Percentiles rank a stretch among this genome's conserved stretches.
These are phyloP conservation scores for Sarcophaga bullata DNA, from an alignment of 1,140 invertebrate genomes.

Conservation along the genomic window DNA sequence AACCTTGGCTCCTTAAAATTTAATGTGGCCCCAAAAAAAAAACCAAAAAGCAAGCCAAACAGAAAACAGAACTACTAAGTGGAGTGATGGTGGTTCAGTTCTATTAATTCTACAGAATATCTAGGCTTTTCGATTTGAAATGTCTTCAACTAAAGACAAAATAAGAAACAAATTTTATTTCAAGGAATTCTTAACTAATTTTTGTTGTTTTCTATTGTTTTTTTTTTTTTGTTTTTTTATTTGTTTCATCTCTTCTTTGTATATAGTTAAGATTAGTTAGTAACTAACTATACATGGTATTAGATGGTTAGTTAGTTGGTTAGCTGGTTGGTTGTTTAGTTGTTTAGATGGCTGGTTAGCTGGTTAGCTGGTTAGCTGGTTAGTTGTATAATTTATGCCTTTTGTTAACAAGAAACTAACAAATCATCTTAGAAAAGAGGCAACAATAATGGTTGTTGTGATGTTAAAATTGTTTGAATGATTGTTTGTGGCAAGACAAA, in stretches of 20 bases:
- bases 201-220: too few species aligned
- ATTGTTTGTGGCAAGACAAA: neutral
- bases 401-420: constrained; percentile 46
- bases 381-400: constrained; percentile 51
- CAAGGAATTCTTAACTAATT: neutral
- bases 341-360: constrained; percentile 58
- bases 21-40: constrained; percentile 32
- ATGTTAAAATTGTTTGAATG: neutral
- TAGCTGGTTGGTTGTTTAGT: constrained; percentile 50
- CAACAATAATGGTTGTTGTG: neutral
- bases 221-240: too few species aligned
- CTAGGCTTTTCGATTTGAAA: neutral
- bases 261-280: too few species aligned
- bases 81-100: neutral
- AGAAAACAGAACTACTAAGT: constrained; percentile 5
- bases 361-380: constrained; percentile 55
- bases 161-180: neutral
- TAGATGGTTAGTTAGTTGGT: constrained; percentile 31
- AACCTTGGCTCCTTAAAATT: constrained; percentile 63
- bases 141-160: neutral
- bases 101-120: neutral
- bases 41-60: constrained; percentile 12
- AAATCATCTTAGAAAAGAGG: constrained; percentile 31
- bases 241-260: too few species aligned
- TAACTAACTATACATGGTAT: constrained; percentile 45